A percentile compares a stretch with the other conserved stretches of the same genome.
phyloP scores from a whole-genome alignment of 2,113 vertebrate genomes.

The Dasyornis broadbenti region DNA sequence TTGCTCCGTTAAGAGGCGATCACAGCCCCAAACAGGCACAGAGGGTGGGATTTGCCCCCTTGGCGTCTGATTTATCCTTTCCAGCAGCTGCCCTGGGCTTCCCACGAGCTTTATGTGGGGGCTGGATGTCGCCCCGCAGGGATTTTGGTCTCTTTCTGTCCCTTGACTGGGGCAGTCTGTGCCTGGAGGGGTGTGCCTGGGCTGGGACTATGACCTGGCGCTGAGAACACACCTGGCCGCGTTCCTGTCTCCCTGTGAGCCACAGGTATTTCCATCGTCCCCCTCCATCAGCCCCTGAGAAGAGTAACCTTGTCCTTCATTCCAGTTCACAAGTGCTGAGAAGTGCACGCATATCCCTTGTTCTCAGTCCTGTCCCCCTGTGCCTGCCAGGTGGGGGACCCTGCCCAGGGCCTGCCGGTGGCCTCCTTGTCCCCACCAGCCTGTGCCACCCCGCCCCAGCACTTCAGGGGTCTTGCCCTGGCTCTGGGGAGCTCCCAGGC shows the following conservation, averaged over 20 bases:
- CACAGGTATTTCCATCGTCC: fast-evolving
- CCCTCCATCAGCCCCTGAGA: fast-evolving
- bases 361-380: not conserved
- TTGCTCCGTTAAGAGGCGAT: too few relatives aligned
- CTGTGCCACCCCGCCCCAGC: not conserved
- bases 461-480: not conserved
- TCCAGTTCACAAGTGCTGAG: not conserved
- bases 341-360: not conserved
- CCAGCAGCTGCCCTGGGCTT: not conserved
- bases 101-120: fast-evolving
- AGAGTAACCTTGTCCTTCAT: not conserved
- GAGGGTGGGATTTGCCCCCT: not conserved
- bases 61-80: not conserved
- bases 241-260: not conserved
- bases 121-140: fast-evolving
- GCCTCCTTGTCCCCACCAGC: not conserved
- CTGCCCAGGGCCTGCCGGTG: not conserved
- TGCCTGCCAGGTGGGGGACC: not conserved
- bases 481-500: not conserved
- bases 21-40: not conserved
- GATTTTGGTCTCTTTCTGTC: not conserved
- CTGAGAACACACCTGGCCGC: fast-evolving
- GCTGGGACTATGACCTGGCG: too few relatives aligned
- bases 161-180: fast-evolving
- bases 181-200: not conserved